Evolutionary conservation across 2,113 vertebrate genomes (phyloP).

Genomic region (Lepus europaeus): DNA sequence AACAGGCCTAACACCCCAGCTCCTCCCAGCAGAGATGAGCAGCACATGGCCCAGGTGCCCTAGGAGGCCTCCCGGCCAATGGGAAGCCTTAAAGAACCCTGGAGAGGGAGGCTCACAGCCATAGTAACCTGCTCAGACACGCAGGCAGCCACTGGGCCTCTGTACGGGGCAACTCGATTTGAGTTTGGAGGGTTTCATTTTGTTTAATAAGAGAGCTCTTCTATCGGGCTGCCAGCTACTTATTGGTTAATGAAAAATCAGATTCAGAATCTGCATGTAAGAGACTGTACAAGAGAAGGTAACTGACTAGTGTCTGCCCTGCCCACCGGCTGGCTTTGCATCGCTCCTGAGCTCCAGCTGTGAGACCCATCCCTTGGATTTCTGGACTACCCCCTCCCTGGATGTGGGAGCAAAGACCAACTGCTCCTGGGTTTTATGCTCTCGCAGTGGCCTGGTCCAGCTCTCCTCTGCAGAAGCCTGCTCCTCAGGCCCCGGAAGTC

Average conservation of each 20-base stretch:
- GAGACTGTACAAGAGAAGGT: not conserved
- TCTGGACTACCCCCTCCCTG: not conserved
- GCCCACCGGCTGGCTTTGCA: not conserved
- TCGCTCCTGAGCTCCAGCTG: not conserved
- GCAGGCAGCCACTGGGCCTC: not conserved
- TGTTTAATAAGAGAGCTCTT: slow-evolving; percentile 18
- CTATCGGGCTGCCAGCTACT: not conserved
- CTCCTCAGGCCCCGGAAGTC: not conserved
- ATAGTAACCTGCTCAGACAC: not conserved
- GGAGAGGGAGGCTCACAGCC: not conserved
- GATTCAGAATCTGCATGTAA: not conserved
- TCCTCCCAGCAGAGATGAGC: not conserved
- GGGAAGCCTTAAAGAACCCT: not conserved
- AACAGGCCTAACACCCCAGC: not conserved
- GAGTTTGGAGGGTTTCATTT: not conserved
- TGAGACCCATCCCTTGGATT: not conserved
- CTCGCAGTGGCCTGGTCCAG: not conserved
- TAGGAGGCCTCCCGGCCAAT: not conserved
- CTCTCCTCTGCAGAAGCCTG: not conserved
- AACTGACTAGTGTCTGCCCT: not conserved
- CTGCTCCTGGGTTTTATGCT: not conserved
- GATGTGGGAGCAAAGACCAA: not conserved
- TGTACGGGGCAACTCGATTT: not conserved
- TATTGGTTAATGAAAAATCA: slow-evolving; percentile 16
- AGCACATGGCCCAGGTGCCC: not conserved